Base-by-base conservation (phyloP, 2,113 vertebrate species). In the Vicugna pacos region DNA sequence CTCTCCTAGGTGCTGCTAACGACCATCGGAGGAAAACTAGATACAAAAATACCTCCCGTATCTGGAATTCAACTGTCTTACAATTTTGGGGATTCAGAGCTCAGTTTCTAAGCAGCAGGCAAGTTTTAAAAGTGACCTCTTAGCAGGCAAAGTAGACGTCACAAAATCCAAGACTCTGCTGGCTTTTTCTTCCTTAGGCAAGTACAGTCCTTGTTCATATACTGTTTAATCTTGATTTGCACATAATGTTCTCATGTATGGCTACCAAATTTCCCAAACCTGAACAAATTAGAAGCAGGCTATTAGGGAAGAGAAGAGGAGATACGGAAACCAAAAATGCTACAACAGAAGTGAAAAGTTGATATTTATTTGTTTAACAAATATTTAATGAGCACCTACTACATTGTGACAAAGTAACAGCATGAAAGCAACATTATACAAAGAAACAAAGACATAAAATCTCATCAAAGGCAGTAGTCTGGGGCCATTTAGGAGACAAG, bases 371-470 rank as follows among this genome's bases (percentile, higher is more conserved):
- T 89, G 75, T 64, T 94, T 87, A 92, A 91, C 65, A 96, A 93
- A 94, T 83, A 93, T 77, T 95, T 94, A 93, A 97, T 56, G 82
- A 94, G 62, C 62, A 94, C 24, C 60, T 96, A 96, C 62, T 73
- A 89, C 69, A 69, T 15, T 52, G 67, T 69, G 85, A 89, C 76
- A 94, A 93, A 91, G 77, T 46, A 86, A 73, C 79, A 94, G 84
- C 73, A 20, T 56, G 79, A 80, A 81, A 70, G 22, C n/a, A 77
- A 56, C 38, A 56, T 72, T 85, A 90, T 42, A 67, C 15, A 79
- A n/a, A 62, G 20, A 60, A 72, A 76, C 32, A 67, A 80, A 82
- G n/a, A 88, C 30, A 42, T 14, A 81, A 86, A 83, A 93, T 60
- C 20, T 54, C 67, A 84, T 73, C 60, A 79, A 75, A 52, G 3